Evolutionary conservation across 2,113 vertebrate genomes (phyloP), one percentile per base, ranked within the genome.

Genomic region (Saiga tatarica): DNA sequence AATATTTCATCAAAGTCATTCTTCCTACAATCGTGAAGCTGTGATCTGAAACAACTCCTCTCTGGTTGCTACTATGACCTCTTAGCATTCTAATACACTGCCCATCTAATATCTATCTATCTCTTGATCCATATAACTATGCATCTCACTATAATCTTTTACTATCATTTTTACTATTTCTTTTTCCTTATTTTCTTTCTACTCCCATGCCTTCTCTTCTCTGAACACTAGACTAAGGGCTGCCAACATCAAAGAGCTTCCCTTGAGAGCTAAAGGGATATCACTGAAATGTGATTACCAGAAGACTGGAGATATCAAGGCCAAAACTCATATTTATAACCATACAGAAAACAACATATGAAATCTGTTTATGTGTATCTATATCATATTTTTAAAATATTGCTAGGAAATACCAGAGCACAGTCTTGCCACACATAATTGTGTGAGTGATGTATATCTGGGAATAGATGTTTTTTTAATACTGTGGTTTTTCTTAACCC

Each of bases 381-480:
- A 55, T 57, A 88, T 59, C 15, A 82, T 47, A 84, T 74, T 71
- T 97, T 19, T 79, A 62, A 81, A 5, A 5, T 47, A 26, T 42
- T 5, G 57, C 45, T 55, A 57, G n/a, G 71, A 36, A 88, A 36
- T 7, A 76, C 21, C 3, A 25, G 13, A 74, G 11, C 6, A 90
- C 3, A 92, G 42, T 50, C 21, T 17, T 93, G 14, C 11, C 36
- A 83, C 7, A 42, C 1, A 17, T 86, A 89, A 64, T 28, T 84
- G 10, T 79, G 5, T 87, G 19, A 85, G 7, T 79, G 16, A 59
- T 11, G 50, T 39, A 10, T 81, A 91, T 76, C 45, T 92, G 47
- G 13, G 92, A 94, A 94, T 64, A 81, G 15, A 85, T 50, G 2
- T 90, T 97, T 95, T 91, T 79, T 92, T 91, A 90, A 67, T 81